These are phyloP conservation scores for Polypedilum pembai DNA, from an alignment of 1,140 invertebrate genomes.

Conservation along the genomic window DNA sequence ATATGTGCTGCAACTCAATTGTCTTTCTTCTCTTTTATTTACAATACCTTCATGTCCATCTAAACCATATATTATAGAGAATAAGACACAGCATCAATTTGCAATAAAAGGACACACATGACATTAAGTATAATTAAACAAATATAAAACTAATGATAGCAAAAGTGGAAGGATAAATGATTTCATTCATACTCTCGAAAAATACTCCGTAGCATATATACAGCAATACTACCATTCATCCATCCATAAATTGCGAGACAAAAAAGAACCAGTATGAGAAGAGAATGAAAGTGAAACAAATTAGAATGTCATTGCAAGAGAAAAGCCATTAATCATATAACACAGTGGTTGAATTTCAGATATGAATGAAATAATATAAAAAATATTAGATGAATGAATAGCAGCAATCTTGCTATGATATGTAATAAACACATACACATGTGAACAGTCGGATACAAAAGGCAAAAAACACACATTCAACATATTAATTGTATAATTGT, in stretches of 20 bases:
- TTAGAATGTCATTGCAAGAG: constrained; percentile 17
- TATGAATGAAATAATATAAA: no score
- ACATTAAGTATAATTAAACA: constrained; percentile 20
- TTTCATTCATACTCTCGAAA: not conserved
- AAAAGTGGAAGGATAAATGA: not conserved
- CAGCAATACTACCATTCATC: no score
- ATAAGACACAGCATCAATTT: not conserved
- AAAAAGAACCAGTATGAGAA: not conserved
- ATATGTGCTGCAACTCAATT: no score
- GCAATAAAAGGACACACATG: not conserved
- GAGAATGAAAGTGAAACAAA: constrained; percentile 18
- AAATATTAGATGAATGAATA: no score
- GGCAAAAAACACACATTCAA: not conserved
- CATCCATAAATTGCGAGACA: no score
- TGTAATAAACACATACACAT: no score
- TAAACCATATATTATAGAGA: not conserved
- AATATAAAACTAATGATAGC: not conserved
- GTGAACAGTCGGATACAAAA: not conserved
- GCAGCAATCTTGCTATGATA: no score
- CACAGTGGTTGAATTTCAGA: not conserved
- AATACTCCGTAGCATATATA: no score
- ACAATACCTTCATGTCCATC: not conserved
- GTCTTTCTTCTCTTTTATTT: no score
- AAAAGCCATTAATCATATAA: not conserved
- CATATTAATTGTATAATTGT: constrained; percentile 8